Conservation (phyloP, 2,888 invertebrate species). For the Cosmorhoe ocellata region DNA sequence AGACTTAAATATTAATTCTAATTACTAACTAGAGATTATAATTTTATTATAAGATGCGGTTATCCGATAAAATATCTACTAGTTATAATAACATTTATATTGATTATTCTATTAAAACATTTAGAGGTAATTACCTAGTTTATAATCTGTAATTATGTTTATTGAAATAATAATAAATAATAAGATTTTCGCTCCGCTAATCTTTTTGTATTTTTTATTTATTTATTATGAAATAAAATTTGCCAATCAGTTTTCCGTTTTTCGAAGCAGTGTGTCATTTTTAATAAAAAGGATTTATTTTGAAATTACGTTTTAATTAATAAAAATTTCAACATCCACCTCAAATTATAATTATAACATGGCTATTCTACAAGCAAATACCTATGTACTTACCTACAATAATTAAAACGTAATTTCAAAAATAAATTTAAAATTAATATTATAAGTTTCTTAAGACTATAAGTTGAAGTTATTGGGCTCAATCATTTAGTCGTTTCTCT, state of each 20-base stretch:
- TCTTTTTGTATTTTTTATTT: slow-evolving; percentile 45
- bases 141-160: slow-evolving; percentile 38
- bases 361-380: slow-evolving; percentile 13
- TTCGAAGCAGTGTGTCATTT: slow-evolving; percentile 62
- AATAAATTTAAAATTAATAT: slow-evolving; percentile 26
- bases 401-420: slow-evolving; percentile 25
- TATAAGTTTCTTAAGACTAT: slow-evolving; percentile 31
- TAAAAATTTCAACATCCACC: neutral
- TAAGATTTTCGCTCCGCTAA: slow-evolving; percentile 22
- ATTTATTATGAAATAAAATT: slow-evolving; percentile 59
- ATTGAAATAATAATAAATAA: slow-evolving; percentile 26
- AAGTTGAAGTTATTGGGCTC: slow-evolving; percentile 35
- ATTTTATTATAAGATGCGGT: slow-evolving; percentile 52
- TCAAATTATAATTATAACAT: neutral
- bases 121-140: slow-evolving; percentile 44
- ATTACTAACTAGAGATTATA: slow-evolving; percentile 65
- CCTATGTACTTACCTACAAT: neutral
- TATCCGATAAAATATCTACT: slow-evolving; percentile 32
- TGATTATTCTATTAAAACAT: slow-evolving; percentile 43
- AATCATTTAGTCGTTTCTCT: slow-evolving; percentile 20
- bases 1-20: slow-evolving; percentile 62
- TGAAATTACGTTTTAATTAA: slow-evolving; percentile 41
- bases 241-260: slow-evolving; percentile 63
- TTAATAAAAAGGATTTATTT: slow-evolving; percentile 36
- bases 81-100: slow-evolving; percentile 57